Percentiles rank a stretch among this genome's conserved stretches.
Evolutionary conservation across 2,113 vertebrate species (phyloP).

Genomic region (Archocentrus centrarchus): DNA sequence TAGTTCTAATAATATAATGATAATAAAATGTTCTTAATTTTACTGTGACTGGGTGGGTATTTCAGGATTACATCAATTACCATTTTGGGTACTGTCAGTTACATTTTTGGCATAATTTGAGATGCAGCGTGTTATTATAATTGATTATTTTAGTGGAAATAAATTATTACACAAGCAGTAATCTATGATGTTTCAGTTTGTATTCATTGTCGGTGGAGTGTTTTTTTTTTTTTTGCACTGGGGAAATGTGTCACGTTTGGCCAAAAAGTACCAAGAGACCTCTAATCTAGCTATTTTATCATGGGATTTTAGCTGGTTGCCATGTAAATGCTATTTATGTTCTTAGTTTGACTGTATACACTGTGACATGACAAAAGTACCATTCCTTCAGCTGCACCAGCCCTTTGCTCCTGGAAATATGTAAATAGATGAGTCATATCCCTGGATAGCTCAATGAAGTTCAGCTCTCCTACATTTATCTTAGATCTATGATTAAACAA

Average conservation of each 20-base stretch:
- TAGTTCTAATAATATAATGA: too few species aligned
- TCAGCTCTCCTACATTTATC: neutral
- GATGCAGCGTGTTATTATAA: too few species aligned
- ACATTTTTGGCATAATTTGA: neutral
- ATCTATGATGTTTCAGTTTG: too few species aligned
- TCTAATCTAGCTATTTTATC: neutral
- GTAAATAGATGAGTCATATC: neutral
- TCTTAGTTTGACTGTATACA: neutral
- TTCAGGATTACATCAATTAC: neutral
- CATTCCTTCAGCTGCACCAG: neutral
- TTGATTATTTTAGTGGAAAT: too few species aligned
- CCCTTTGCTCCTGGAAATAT: neutral
- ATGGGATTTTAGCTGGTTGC: neutral
- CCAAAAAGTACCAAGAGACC: neutral
- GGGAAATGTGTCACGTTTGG: neutral
- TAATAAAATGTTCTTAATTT: too few species aligned
- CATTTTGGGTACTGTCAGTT: neutral
- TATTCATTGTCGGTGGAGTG: too few species aligned
- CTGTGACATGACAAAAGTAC: too few species aligned
- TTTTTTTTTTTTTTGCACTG: fast-evolving
- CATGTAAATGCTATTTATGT: neutral
- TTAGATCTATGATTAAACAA: neutral
- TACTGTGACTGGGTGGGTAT: too few species aligned
- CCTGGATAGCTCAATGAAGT: neutral
- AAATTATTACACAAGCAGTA: too few species aligned